Evolutionary conservation across 1,140 invertebrate genomes (phyloP).

Genomic region (Stenopsyche tienmushanensis): DNA sequence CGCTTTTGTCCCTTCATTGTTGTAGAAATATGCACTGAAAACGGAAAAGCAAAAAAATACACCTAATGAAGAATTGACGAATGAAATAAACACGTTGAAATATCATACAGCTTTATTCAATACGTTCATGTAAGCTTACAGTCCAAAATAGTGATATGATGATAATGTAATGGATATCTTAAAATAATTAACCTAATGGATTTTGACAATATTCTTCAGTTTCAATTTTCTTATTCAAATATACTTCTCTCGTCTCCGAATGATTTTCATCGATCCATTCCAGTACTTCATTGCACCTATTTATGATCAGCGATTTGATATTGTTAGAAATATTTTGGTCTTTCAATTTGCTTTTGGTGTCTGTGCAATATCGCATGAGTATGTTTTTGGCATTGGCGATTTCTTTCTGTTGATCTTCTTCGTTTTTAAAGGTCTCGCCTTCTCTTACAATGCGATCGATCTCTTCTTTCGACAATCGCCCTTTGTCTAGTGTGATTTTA

Average conservation of each 20-base stretch:
- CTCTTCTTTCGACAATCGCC: constrained; percentile 57
- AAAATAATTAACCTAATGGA: too few relatives aligned
- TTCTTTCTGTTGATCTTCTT: constrained; percentile 71
- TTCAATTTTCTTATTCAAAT: background rate
- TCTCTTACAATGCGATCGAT: constrained; percentile 70
- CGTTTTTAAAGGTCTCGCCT: constrained; percentile 59
- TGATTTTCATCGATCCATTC: constrained; percentile 64
- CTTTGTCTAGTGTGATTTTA: constrained; percentile 61
- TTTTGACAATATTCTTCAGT: too few relatives aligned
- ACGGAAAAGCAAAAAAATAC: too few relatives aligned
- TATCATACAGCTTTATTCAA: too few relatives aligned
- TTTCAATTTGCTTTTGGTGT: constrained; percentile 45
- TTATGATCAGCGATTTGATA: constrained; percentile 34
- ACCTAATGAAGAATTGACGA: too few relatives aligned
- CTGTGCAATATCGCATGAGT: constrained; percentile 71
- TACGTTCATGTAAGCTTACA: too few relatives aligned
- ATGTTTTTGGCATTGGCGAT: constrained; percentile 60
- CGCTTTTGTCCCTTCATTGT: too few relatives aligned
- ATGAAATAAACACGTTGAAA: too few relatives aligned
- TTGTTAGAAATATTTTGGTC: constrained; percentile 39
- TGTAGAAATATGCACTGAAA: too few relatives aligned
- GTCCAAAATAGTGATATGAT: too few relatives aligned
- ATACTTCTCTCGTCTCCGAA: background rate
- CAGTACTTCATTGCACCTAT: constrained; percentile 50
- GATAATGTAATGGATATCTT: too few relatives aligned